Base-by-base conservation (phyloP, 2,797 vertebrate genomes). In the Bovichtus variegatus region DNA sequence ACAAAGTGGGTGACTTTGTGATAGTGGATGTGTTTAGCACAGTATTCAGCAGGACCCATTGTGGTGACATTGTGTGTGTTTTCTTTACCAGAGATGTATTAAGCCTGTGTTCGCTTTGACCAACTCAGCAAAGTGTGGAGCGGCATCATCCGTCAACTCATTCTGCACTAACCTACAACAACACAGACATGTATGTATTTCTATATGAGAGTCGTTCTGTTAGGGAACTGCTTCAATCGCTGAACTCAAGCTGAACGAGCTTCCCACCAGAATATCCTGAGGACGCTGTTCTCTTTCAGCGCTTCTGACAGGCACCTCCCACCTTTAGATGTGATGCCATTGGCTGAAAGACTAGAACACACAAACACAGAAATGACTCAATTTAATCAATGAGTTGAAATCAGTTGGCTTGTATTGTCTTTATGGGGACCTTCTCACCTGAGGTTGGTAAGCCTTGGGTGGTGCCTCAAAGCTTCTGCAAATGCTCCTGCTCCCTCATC, bases 401-500 rank as follows among this genome's bases (percentile, higher is more conserved):
- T 57, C 25, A 23, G 13, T 1, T 4, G 9, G 9, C 38, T 50
- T 15, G 36, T 2, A 18, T 19, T 9, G 5, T 25, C 1, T 46
- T 47, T 40, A 9, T 6, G 11, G n/a, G 18, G 9, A 27, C 6
- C n/a, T 10, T 58, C 67, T 74, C 90, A 98, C 98, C 98, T 99
- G 82, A 99, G 95, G 0, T 96, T 96, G 38, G 92, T 95, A 46
- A 99, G 80, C 1, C 74, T 94, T 0, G 96, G 94, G 78, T 99
- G 97, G 85, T 96, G 94, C 90, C 86, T 95, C 89, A 99, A 74
- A 27, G 97, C 97, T 55, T 96, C 96, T 0, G 97, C 97, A 3
- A 99, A 99, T 0, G 97, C 97, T 49, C 93, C 92, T 2, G 98
- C 98, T 15, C 98, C 98, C 85, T 97, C 95, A 0, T 99, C 97